Evolutionary conservation across 2,888 invertebrate species (phyloP), one percentile per base, ranked within the genome.

Genomic region (Aricia artaxerxes): DNA sequence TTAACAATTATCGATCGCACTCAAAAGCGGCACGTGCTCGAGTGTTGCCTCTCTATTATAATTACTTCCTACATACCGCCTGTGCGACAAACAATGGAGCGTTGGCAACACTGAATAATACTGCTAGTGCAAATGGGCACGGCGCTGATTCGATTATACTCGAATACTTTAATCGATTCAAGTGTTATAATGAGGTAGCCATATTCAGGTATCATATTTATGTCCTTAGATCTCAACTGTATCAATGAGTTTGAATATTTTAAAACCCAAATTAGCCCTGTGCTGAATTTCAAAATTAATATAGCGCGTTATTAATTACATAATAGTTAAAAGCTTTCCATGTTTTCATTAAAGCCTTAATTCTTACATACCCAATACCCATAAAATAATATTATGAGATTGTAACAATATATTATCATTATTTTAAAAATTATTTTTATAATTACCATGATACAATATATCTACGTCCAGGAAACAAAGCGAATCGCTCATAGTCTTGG

Each of bases 41-140:
- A 91, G 92, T 92, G 91, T 92, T 92, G 89, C 93, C 88, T 91
- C 89, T 90, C 88, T 87, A 88, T 88, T 88, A 87, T 92, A 93
- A 93, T 93, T 92, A 93, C 92, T 93, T 93, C 93, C 93, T 92
- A 91, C 91, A 88, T 85, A 88, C 87, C 86, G 86, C 85, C 88
- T 87, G 87, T 78, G 77, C 85, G 85, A 86, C 87, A 88, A 87
- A 91, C 90, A 91, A 92, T 84, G 3, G 57, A 78, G 75, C 73
- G 78, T 75, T 78, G 80, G 90, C 88, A 90, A 89, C 87, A 91
- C 87, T 85, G 88, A 86, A 88, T 90, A 89, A 90, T 87, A 88
- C 87, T 88, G 73, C 73, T 61, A 44, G 78, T 78, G 78, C 57
- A 75, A 75, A 60, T 75, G 78, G 76, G 76, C 53, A 76, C 57